These are phyloP conservation scores for Florisuga fusca DNA, from an alignment of 2,797 vertebrate genomes.

Conservation along the genomic window DNA sequence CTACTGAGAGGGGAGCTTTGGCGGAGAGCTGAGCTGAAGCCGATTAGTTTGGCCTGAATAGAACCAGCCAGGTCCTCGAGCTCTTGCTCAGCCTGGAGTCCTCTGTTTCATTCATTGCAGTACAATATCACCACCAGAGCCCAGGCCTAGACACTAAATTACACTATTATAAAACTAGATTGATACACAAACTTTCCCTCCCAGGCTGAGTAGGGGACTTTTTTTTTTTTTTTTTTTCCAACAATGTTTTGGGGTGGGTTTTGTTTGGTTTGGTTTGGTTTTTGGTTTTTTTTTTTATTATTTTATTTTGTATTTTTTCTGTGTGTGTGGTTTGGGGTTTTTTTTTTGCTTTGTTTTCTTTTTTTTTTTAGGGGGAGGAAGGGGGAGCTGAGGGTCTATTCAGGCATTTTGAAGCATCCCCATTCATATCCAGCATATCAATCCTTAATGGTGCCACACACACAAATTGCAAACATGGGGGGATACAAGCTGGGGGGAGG, in stretches of 20 bases:
- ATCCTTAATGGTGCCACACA: conserved; percentile 70
- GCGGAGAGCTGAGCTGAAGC: conserved; percentile 83
- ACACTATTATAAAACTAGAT: conserved; percentile 87
- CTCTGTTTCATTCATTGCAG: conserved; percentile 84
- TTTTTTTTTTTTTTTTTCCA: conserved; percentile 32
- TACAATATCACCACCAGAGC: conserved; percentile 91
- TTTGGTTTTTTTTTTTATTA: no score
- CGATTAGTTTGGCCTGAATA: conserved; percentile 88
- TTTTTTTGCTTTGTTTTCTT: background rate
- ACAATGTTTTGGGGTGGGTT: conserved; percentile 40
- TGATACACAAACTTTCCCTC: conserved; percentile 79
- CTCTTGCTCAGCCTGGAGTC: conserved; percentile 82
- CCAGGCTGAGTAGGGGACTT: conserved; percentile 75
- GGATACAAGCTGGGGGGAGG: background rate
- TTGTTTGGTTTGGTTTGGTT: no score
- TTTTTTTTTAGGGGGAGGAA: no score
- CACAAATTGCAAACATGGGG: conserved; percentile 7
- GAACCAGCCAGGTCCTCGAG: conserved; percentile 81
- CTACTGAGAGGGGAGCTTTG: conserved; percentile 83
- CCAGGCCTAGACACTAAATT: conserved; percentile 86
- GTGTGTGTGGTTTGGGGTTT: no score
- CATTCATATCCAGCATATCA: conserved; percentile 74
- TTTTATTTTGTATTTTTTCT: no score
- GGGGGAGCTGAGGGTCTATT: conserved; percentile 52
- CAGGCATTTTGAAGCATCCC: conserved; percentile 40